phyloP scores from a whole-genome alignment of 37 sponge, comb jelly and placozoan genomes.

The Agelas oroides region DNA sequence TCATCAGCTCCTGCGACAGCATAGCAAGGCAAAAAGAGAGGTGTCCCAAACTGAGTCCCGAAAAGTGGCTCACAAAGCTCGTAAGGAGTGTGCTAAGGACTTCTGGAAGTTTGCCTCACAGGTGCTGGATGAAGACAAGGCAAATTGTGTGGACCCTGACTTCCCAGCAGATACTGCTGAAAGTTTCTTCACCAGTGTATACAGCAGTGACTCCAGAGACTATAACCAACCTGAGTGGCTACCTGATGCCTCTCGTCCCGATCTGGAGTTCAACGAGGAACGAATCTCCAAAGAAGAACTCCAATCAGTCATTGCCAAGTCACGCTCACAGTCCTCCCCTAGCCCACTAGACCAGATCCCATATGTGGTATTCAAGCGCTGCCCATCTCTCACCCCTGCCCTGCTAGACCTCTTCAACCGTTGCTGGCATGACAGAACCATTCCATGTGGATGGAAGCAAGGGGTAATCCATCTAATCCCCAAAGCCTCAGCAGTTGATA shows the following conservation, averaged over 20 bases:
- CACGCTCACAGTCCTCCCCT: neutral
- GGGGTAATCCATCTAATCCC: neutral
- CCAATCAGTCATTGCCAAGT: neutral
- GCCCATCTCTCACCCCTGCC: too few species aligned
- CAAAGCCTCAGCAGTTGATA: too few species aligned
- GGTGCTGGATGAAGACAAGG: conserved; percentile 3
- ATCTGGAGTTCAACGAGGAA: neutral
- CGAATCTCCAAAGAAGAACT: neutral
- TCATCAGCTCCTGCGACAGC: neutral
- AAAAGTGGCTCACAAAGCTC: neutral
- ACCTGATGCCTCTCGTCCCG: neutral
- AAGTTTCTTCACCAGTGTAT: neutral
- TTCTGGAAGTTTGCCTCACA: conserved; percentile 4
- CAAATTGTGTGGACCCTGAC: neutral
- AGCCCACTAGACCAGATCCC: neutral
- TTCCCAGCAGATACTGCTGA: conserved; percentile 3
- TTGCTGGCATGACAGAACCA: too few species aligned
- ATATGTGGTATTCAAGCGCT: conserved; percentile 3
- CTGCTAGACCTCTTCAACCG: too few species aligned
- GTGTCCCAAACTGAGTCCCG: neutral
- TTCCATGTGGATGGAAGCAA: too few species aligned
- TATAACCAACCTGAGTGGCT: neutral
- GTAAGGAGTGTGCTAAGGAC: neutral
- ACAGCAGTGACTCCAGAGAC: neutral
- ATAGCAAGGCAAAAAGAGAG: neutral